A percentile compares a stretch with the other conserved stretches of the same genome.
Evolutionary conservation across 2,888 invertebrate genomes (phyloP).

Genomic region (Diachrysia chrysitis): DNA sequence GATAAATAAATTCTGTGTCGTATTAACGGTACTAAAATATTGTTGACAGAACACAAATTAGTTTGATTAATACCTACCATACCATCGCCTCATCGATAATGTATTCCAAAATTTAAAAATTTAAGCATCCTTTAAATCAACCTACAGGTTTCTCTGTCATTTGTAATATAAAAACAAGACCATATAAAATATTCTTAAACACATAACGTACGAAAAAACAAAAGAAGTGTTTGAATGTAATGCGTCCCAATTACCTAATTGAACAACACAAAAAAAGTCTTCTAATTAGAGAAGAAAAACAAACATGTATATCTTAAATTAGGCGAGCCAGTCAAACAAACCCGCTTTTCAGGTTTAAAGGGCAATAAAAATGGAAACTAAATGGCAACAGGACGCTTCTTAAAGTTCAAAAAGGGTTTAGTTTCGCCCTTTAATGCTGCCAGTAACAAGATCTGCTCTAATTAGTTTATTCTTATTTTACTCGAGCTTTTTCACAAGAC

Average conservation of each 20-base stretch:
- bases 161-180: not conserved
- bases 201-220: not conserved
- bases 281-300: not conserved
- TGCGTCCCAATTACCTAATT: not conserved
- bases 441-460: slow-evolving; percentile 45
- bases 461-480: slow-evolving; percentile 51
- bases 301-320: slow-evolving; percentile 14
- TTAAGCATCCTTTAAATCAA: no score
- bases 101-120: no score
- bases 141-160: not conserved
- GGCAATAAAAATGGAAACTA: slow-evolving; percentile 45
- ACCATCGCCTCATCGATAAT: no score
- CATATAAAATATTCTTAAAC: not conserved
- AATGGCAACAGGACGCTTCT: slow-evolving; percentile 20
- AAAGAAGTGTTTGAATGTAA: not conserved
- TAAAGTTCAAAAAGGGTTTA: slow-evolving; percentile 4
- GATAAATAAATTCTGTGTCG: not conserved
- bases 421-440: slow-evolving; percentile 27
- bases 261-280: not conserved
- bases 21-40: no score
- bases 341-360: slow-evolving; percentile 32
- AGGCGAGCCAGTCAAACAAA: slow-evolving; percentile 10
- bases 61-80: no score
- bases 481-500: slow-evolving; percentile 28
- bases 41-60: no score